These are phyloP conservation scores for Diphyllodes magnificus DNA, from an alignment of 2,113 vertebrate species.

Conservation along the genomic window DNA sequence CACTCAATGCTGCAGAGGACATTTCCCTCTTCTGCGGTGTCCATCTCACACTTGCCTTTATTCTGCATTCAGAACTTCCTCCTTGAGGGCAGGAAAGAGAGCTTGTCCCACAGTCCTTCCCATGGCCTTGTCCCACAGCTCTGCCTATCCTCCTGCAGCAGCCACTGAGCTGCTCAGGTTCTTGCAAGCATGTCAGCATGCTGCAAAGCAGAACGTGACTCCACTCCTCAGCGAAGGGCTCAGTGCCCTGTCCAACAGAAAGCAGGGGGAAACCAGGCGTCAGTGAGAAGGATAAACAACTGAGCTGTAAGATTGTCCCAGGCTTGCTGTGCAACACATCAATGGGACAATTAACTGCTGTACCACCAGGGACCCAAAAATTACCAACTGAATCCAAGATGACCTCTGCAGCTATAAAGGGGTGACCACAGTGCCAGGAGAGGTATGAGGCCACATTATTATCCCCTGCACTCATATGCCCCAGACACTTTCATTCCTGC, in stretches of 20 bases:
- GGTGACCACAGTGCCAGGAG: neutral
- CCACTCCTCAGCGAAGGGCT: neutral
- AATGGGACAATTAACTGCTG: neutral
- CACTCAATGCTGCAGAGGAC: neutral
- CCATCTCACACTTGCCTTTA: neutral
- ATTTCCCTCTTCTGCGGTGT: accelerated
- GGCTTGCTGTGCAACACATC: neutral
- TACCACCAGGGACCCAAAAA: neutral
- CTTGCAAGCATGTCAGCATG: accelerated
- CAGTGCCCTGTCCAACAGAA: neutral
- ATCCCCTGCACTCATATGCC: neutral
- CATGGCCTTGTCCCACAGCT: neutral
- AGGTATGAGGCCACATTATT: neutral
- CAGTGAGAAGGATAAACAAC: neutral
- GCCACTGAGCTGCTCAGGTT: accelerated
- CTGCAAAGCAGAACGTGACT: neutral
- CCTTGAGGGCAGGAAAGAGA: neutral
- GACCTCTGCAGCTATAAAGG: neutral
- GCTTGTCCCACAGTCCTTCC: neutral
- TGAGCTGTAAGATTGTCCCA: neutral
- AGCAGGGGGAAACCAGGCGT: neutral
- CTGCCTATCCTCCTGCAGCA: neutral
- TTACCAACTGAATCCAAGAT: neutral
- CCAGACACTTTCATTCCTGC: neutral
- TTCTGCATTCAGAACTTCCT: neutral